These are phyloP conservation scores for Nesidiocoris tenuis DNA, from an alignment of 2,888 invertebrate genomes.

Conservation along the genomic window DNA sequence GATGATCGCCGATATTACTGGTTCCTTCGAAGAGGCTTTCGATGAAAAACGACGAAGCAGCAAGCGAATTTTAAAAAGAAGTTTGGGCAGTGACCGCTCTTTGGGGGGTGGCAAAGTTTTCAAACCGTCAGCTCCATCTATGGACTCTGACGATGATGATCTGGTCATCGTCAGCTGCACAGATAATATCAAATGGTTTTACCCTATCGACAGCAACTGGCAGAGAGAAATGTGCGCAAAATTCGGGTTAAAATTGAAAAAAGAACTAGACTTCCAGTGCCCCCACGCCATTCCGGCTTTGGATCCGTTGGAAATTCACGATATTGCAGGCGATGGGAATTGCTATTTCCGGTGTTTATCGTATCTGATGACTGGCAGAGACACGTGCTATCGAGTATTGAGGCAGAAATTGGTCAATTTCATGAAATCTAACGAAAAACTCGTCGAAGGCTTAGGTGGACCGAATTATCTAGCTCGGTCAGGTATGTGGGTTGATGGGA, in stretches of 20 bases:
- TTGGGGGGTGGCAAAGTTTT: background rate
- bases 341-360: conserved; percentile 34
- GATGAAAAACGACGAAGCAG: background rate
- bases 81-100: background rate
- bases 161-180: conserved; percentile 25
- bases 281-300: conserved; percentile 16
- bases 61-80: background rate
- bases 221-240: conserved; percentile 15
- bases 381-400: conserved; percentile 9
- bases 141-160: conserved; percentile 23
- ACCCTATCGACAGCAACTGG: conserved; percentile 20
- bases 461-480: conserved; percentile 13
- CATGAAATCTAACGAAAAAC: conserved; percentile 28
- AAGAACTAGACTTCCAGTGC: conserved; percentile 22
- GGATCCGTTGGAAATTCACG: conserved; percentile 17
- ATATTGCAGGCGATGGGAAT: conserved; percentile 33
- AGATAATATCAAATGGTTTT: conserved; percentile 36
- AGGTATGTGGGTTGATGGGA: conserved; percentile 28
- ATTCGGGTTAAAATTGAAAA: conserved; percentile 14
- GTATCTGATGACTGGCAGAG: conserved; percentile 30
- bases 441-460: conserved; percentile 23
- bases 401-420: conserved; percentile 34
- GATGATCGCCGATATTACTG: background rate
- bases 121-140: background rate
- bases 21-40: background rate